Base-by-base conservation (phyloP, 1,140 invertebrate genomes). In the Trichogramma pretiosum region DNA sequence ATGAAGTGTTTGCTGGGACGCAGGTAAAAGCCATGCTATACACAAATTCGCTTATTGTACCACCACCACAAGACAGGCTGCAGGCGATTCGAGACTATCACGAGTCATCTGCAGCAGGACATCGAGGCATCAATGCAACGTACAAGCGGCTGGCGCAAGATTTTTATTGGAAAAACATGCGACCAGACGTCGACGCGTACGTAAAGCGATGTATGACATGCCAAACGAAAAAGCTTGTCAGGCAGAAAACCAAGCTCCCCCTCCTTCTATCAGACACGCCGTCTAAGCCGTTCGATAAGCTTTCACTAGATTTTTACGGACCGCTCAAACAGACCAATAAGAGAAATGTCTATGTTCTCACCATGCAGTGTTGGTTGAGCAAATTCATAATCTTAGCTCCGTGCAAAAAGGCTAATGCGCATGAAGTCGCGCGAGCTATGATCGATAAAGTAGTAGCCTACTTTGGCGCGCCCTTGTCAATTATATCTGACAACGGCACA, bases 241-340 rank as follows among this genome's bases (percentile, higher is more conserved):
- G 37, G 24, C n/a, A 32, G 1, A 47, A 19, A 21, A 47, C 37
- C 5, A 19, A 26, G 22, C n/a, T 39, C n/a, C 26, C 45, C 5
- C 38, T 47, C 35, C 22, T 17, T n/a, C 5, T 47, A 0, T 33
- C 45, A 0, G 45, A 47, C 5, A 39, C 36, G 13, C 45, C 36
- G 0, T 13, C 28, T 3, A 13, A 21, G 2, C 26, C 45, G 1
- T 47, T 47, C n/a, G 36, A 38, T 14, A 39, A 47, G 18, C 21
- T 47, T 7, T 19, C 37, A 3, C 19, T 47, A 3, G 45, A 47
- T 11, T 33, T 34, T 3, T 18, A 39, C 1, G 45, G 45, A 16
- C 45, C 45, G 0, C 18, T 40, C 5, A 30, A 33, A 3, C 24
- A 8, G 0, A 23, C 44, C 4, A 5, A 22, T 3, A 14, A 33